Percentiles rank a stretch among this genome's conserved stretches.
phyloP scores from a whole-genome alignment of 2,113 vertebrate species.

The Maylandia zebra region DNA sequence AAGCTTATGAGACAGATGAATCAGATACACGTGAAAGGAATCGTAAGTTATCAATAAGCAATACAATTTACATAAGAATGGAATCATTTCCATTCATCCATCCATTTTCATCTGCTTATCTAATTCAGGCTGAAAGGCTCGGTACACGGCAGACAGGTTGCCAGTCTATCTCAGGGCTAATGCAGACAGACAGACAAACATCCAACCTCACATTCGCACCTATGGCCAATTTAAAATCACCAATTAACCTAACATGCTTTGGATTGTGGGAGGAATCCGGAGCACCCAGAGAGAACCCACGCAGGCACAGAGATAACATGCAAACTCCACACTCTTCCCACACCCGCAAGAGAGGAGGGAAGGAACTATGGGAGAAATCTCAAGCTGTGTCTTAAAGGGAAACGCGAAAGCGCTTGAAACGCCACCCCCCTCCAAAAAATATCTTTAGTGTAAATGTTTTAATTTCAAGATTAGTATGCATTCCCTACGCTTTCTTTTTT shows the following conservation, averaged over 20 bases:
- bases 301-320: background rate
- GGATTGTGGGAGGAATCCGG: background rate
- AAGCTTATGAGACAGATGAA: background rate
- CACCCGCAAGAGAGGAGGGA: background rate
- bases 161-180: background rate
- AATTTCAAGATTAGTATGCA: background rate
- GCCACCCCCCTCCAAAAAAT: background rate
- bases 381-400: background rate
- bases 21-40: background rate
- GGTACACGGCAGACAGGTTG: background rate
- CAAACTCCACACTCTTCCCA: background rate
- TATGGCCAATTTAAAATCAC: background rate
- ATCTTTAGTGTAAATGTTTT: background rate
- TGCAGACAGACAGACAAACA: background rate
- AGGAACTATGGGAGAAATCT: background rate
- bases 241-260: background rate
- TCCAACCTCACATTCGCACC: background rate
- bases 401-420: background rate
- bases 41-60: background rate
- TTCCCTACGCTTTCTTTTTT: background rate
- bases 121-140: background rate
- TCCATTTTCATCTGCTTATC: background rate
- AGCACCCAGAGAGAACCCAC: background rate
- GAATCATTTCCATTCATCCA: background rate
- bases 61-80: background rate